These are phyloP conservation scores for Galago senegalensis DNA, from an alignment of 2,797 vertebrate genomes.

Conservation along the genomic window DNA sequence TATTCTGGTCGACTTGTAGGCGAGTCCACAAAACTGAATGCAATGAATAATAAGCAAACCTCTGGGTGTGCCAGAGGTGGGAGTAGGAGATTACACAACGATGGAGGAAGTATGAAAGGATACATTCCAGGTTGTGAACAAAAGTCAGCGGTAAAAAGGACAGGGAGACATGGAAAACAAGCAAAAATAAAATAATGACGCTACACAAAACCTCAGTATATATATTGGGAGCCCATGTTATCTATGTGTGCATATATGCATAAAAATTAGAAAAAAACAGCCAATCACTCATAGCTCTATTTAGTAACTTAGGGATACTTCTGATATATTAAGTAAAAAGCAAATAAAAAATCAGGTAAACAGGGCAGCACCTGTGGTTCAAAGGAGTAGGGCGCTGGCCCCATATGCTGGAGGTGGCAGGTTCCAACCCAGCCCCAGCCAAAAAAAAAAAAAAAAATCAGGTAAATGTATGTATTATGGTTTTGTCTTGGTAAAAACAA, in stretches of 20 bases:
- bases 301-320: background rate
- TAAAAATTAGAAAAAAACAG: background rate
- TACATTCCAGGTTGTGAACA: background rate
- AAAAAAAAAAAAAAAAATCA: background rate
- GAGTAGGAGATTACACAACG: background rate
- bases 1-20: background rate
- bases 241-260: background rate
- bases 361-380: no score
- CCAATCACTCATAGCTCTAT: background rate
- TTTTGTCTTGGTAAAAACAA: slow-evolving; percentile 52
- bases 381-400: no score
- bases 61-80: background rate
- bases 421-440: no score
- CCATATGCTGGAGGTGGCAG: no score
- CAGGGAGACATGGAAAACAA: background rate
- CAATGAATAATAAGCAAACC: background rate
- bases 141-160: slow-evolving; percentile 37
- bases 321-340: background rate
- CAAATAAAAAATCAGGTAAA: slow-evolving; percentile 57
- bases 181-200: background rate
- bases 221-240: background rate
- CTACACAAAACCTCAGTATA: background rate
- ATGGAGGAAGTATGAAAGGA: background rate
- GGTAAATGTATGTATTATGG: slow-evolving; percentile 9
- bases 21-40: background rate